Base-by-base conservation (phyloP, 2,113 vertebrate species). In the Zosterops hypoxanthus region DNA sequence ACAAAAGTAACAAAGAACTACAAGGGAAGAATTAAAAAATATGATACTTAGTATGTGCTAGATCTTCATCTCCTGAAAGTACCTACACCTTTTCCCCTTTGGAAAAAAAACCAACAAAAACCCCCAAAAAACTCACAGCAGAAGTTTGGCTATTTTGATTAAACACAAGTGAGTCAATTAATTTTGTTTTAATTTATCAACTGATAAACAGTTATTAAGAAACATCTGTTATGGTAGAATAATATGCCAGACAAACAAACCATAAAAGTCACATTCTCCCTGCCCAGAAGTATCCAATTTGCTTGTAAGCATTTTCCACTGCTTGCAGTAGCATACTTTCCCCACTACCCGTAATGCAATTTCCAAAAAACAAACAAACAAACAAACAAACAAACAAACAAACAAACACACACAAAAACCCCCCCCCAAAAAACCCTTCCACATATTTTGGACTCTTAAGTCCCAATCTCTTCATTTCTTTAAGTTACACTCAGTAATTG, bases 21-120 rank as follows among this genome's bases (percentile, higher is more conserved):
- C 8, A 18, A 59, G 1, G 6, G 13, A 88, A 59, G 25, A 83
- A 72, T 42, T 60, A 23, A 86, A 76, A 88, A 64, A 39, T 8
- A 11, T 5, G 2, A 61, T 12, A 80, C 4, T 72, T 65, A 29
- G 3, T 50, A 31, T 9, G 1, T 11, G 4, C 25, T 63, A 63
- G 4, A 42, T 39, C 60, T 72, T 78, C 8, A 61, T 36, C 5
- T 11, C 28, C 34, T 75, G 14, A 46, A 80, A 12, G 18, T 16
- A 80, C 16, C 53, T 24, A 23, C 1, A 9, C 0, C 6, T 69
- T 60, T 41, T 52, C 10, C 5, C 6, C 3, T 25, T 36, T 2
- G 8, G 24, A 44, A 49, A 86, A 86, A 7, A 44, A 36, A 76
- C 39, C 8, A 20, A 20, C 9, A 39, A 42, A 52, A 20, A 1